Evolutionary conservation across 2,113 vertebrate species (phyloP).

Genomic region (Melanotaenia duboulayi): DNA sequence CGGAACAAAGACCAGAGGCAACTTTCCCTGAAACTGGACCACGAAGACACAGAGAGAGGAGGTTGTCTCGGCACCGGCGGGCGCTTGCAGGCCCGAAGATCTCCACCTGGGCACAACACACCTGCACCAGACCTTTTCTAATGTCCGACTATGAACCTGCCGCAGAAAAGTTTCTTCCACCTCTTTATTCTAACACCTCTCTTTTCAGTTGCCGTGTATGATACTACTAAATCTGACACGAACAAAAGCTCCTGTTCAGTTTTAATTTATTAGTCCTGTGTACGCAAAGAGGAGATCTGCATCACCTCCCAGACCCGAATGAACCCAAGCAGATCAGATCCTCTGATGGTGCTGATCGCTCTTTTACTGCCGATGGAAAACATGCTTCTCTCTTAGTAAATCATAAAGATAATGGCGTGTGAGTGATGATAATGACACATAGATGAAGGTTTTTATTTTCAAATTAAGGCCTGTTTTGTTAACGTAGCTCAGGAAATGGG

Average conservation of each 20-base stretch:
- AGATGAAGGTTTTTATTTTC: slow-evolving; percentile 31
- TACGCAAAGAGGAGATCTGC: slow-evolving; percentile 12
- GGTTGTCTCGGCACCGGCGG: neutral
- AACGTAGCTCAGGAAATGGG: slow-evolving; percentile 74
- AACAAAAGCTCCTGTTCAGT: slow-evolving; percentile 37
- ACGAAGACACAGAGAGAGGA: neutral
- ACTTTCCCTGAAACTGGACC: slow-evolving; percentile 43
- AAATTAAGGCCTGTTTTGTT: slow-evolving; percentile 48
- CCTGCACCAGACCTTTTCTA: slow-evolving; percentile 54
- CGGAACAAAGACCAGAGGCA: slow-evolving; percentile 25
- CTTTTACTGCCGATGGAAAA: slow-evolving; percentile 21
- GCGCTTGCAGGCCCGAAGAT: neutral
- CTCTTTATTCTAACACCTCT: slow-evolving; percentile 32
- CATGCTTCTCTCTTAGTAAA: too few relatives aligned
- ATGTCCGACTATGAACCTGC: slow-evolving; percentile 59
- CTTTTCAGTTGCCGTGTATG: slow-evolving; percentile 47
- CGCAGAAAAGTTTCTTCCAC: slow-evolving; percentile 34
- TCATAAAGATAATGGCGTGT: too few relatives aligned
- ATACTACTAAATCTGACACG: slow-evolving; percentile 69
- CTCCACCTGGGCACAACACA: slow-evolving; percentile 33
- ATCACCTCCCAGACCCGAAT: neutral
- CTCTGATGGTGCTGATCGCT: slow-evolving; percentile 18
- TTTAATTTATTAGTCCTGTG: slow-evolving; percentile 77
- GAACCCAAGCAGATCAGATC: neutral
- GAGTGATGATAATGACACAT: too few relatives aligned